A percentile compares a stretch with the other conserved stretches of the same genome.
phyloP scores from a whole-genome alignment of 2,113 vertebrate species.

The Anser brachyrhynchus region DNA sequence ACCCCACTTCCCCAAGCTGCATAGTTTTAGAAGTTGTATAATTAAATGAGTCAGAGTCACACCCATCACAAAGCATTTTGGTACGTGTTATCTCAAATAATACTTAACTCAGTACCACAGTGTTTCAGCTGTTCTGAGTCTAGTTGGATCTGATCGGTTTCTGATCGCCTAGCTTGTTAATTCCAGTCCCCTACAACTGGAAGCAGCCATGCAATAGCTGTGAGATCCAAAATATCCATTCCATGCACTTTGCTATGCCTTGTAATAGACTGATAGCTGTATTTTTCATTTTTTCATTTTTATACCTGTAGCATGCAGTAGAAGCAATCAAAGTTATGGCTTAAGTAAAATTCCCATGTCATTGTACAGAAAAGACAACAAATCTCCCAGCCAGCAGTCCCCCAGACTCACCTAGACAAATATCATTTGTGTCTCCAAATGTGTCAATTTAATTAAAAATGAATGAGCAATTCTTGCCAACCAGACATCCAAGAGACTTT shows the following conservation, averaged over 20 bases:
- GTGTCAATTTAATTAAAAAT: background rate
- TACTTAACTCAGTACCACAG: background rate
- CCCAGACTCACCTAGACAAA: background rate
- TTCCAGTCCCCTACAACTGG: background rate
- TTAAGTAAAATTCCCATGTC: background rate
- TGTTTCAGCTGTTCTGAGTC: background rate
- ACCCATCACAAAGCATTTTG: background rate
- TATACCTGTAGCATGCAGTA: background rate
- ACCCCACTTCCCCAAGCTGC: background rate
- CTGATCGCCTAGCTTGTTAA: background rate
- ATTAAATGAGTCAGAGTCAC: background rate
- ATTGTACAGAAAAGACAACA: background rate
- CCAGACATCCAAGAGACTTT: background rate
- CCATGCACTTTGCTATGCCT: rapidly evolving
- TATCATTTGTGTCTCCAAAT: background rate
- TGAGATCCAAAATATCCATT: background rate
- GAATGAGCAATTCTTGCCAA: background rate
- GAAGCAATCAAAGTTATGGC: background rate
- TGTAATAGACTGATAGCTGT: background rate
- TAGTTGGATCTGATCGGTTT: background rate
- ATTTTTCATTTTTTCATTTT: background rate
- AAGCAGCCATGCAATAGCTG: background rate
- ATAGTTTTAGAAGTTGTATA: background rate
- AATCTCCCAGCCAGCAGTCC: background rate
- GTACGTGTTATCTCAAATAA: background rate